Evolutionary conservation across 2,888 invertebrate genomes (phyloP).

Genomic region (Cetonia aurata): DNA sequence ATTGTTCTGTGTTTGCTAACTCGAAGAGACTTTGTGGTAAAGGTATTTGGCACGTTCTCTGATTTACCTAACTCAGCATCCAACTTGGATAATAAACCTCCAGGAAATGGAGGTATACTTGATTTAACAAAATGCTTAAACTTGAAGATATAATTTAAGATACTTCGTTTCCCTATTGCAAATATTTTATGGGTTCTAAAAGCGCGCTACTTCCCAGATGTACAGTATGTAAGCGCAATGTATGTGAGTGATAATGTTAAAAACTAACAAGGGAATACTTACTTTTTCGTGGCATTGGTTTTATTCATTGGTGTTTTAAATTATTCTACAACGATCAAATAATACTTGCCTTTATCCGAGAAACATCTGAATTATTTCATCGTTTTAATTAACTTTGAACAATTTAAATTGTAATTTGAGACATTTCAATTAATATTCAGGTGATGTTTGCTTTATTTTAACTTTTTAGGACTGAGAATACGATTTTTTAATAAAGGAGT

Average conservation of each 20-base stretch:
- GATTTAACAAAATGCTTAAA: slow-evolving; percentile 6
- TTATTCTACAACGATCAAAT: too few relatives aligned
- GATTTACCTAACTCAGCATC: slow-evolving; percentile 26
- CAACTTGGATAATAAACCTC: slow-evolving; percentile 9
- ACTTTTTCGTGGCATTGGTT: too few relatives aligned
- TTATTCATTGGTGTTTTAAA: too few relatives aligned
- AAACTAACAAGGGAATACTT: too few relatives aligned
- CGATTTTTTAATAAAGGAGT: slow-evolving; percentile 2
- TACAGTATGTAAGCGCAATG: too few relatives aligned
- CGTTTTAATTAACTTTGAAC: slow-evolving; percentile 38
- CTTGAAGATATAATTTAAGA: background rate
- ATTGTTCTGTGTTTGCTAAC: slow-evolving; percentile 20
- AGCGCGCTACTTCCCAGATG: too few relatives aligned
- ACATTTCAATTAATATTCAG: slow-evolving; percentile 24
- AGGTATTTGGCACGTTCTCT: slow-evolving; percentile 21
- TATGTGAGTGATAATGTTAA: too few relatives aligned
- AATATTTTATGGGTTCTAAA: too few relatives aligned
- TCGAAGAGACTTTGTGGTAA: slow-evolving; percentile 11
- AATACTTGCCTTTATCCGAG: background rate
- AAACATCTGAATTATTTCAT: slow-evolving; percentile 29
- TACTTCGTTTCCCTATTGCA: too few relatives aligned
- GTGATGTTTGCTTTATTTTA: slow-evolving; percentile 27
- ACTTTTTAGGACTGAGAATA: slow-evolving; percentile 17
- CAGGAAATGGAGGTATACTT: slow-evolving; percentile 12
- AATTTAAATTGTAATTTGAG: slow-evolving; percentile 23